These are phyloP conservation scores for Lycocorax pyrrhopterus DNA, from an alignment of 2,113 vertebrate species.

Conservation along the genomic window DNA sequence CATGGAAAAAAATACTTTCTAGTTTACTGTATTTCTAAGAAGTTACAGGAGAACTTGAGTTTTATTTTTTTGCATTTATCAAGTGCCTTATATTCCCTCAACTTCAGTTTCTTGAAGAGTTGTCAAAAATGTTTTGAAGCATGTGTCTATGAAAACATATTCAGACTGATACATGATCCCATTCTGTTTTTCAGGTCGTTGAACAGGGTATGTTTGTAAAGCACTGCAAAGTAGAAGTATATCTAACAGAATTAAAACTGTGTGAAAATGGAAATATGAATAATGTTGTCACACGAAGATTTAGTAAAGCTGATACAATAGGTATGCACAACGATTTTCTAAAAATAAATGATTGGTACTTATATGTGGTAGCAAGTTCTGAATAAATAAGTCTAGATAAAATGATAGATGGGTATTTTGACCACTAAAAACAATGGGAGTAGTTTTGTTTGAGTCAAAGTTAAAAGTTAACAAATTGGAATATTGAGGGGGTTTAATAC, in stretches of 20 bases:
- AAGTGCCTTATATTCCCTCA: neutral
- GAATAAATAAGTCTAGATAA: neutral
- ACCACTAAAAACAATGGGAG: neutral
- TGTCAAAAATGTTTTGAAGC: neutral
- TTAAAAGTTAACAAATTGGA: neutral
- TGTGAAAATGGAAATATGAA: slow-evolving; percentile 98
- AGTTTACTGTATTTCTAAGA: neutral
- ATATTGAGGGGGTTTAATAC: neutral
- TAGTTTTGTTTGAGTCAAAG: neutral
- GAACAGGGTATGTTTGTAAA: slow-evolving; percentile 99
- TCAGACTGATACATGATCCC: neutral
- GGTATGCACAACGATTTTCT: slow-evolving; percentile 71
- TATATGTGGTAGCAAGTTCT: neutral
- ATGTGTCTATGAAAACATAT: neutral
- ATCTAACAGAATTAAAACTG: slow-evolving; percentile 95
- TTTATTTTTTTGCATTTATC: neutral
- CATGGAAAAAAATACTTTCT: neutral
- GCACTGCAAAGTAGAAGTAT: slow-evolving; percentile 99
- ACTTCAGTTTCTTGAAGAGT: neutral
- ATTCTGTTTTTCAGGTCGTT: slow-evolving; percentile 82
- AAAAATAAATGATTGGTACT: neutral
- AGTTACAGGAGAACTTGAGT: neutral
- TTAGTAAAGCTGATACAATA: slow-evolving; percentile 99
- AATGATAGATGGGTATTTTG: neutral
- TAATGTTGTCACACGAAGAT: slow-evolving; percentile 91